Conservation (phyloP, 2,113 vertebrate genomes). For the Thymallus thymallus region DNA sequence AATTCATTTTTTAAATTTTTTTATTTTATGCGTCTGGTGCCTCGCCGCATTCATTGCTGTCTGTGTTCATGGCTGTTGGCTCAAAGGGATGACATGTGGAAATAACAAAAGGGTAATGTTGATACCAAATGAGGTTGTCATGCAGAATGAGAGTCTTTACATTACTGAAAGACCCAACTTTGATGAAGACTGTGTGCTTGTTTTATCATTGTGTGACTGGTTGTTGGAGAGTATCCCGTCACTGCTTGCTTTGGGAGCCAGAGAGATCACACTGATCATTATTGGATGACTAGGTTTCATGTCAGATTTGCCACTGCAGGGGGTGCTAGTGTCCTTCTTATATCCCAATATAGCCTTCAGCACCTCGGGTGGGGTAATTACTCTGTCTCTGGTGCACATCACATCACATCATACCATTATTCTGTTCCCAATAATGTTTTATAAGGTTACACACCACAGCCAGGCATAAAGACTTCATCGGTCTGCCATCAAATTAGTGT, state of each 20-base stretch:
- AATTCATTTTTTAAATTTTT: constrained; percentile 23
- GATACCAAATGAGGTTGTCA: constrained; percentile 24
- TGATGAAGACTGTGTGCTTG: background rate
- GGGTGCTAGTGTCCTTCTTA: constrained; percentile 35
- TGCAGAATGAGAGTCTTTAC: constrained; percentile 16
- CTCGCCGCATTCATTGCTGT: background rate
- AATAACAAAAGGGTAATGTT: constrained; percentile 17
- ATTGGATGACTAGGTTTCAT: constrained; percentile 11
- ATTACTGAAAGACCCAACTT: constrained; percentile 16
- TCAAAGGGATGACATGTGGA: constrained; percentile 23
- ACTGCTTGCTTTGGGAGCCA: background rate
- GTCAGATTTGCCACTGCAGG: constrained; percentile 40
- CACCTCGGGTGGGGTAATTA: too few species aligned
- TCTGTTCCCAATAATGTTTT: too few species aligned
- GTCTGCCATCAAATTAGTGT: too few species aligned
- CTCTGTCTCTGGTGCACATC: too few species aligned
- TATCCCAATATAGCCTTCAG: background rate
- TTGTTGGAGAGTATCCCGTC: background rate
- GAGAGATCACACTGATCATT: background rate
- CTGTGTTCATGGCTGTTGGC: constrained; percentile 13
- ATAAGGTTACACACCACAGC: too few species aligned
- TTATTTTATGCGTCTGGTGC: constrained; percentile 16
- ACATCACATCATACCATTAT: too few species aligned
- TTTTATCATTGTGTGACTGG: background rate
- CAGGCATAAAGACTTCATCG: too few species aligned